A percentile compares a stretch with the other conserved stretches of the same genome.
These are phyloP conservation scores for Paedocypris sp. DNA, from an alignment of 2,113 vertebrate species.

Conservation along the genomic window DNA sequence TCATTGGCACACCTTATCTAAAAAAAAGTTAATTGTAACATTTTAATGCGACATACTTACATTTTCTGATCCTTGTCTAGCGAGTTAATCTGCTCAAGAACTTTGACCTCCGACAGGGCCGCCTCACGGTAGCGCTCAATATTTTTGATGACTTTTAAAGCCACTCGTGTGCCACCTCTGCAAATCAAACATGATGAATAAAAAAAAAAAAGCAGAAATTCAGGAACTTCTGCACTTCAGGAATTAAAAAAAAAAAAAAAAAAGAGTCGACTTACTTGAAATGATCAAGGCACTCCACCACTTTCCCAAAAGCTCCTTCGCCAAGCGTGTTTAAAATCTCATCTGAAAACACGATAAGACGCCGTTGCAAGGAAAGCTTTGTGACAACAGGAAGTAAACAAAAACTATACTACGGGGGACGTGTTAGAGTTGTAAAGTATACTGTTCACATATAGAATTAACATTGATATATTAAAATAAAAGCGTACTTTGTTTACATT, in stretches of 20 bases:
- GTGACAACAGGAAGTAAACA: background rate
- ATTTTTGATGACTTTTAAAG: conserved; percentile 91
- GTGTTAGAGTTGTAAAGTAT: background rate
- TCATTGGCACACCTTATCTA: no score
- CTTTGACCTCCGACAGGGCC: conserved; percentile 80
- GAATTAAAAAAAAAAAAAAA: background rate
- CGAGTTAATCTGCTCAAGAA: conserved; percentile 78
- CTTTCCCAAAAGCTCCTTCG: conserved; percentile 98
- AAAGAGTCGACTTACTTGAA: conserved; percentile 49
- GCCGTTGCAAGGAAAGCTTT: conserved; percentile 12
- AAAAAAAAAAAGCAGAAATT: background rate
- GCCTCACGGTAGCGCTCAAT: conserved; percentile 77
- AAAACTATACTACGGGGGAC: background rate
- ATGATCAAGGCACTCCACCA: conserved; percentile 91
- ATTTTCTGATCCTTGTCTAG: conserved; percentile 71
- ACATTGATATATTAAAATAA: background rate
- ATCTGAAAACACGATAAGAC: conserved; percentile 64
- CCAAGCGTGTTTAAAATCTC: conserved; percentile 89
- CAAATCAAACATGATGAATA: background rate
- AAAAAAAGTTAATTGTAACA: no score
- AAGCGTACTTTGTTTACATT: background rate
- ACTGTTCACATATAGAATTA: background rate
- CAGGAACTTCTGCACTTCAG: no score
- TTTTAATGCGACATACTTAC: conserved; percentile 40
- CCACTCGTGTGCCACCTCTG: conserved; percentile 67